Percentiles rank a stretch among this genome's conserved stretches.
phyloP scores from a whole-genome alignment of 1,140 invertebrate genomes.

The Epicauta chinensis region DNA sequence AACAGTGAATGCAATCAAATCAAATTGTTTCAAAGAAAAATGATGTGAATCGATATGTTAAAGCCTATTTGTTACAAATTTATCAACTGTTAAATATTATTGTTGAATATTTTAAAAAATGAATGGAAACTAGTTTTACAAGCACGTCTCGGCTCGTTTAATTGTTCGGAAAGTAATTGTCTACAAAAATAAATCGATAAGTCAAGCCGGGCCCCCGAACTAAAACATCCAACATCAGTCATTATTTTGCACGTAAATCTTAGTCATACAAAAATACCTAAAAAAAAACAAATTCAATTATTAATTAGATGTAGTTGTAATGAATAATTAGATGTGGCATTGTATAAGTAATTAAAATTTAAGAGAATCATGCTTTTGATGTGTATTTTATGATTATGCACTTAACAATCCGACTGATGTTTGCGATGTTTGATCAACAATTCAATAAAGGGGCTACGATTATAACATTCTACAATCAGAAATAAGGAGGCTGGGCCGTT shows the following conservation, averaged over 20 bases:
- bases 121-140: slow-evolving; percentile 13
- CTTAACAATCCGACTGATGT: slow-evolving; percentile 9
- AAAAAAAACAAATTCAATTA: slow-evolving; percentile 8
- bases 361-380: slow-evolving; percentile 32
- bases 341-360: slow-evolving; percentile 22
- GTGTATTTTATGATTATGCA: slow-evolving; percentile 28
- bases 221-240: slow-evolving; percentile 9
- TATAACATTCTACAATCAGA: slow-evolving; percentile 19
- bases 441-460: not conserved
- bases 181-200: slow-evolving; percentile 3
- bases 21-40: slow-evolving; percentile 23
- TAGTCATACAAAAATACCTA: slow-evolving; percentile 14
- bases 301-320: slow-evolving; percentile 10
- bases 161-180: slow-evolving; percentile 9
- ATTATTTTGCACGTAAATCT: slow-evolving; percentile 2
- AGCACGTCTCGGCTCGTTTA: slow-evolving; percentile 14
- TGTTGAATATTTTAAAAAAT: slow-evolving; percentile 28
- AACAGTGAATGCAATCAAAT: slow-evolving; percentile 1
- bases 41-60: slow-evolving; percentile 20
- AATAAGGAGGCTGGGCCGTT: slow-evolving; percentile 37
- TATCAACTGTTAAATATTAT: slow-evolving; percentile 25
- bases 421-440: slow-evolving; percentile 14
- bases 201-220: too few species aligned
- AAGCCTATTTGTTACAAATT: slow-evolving; percentile 34
- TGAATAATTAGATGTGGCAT: slow-evolving; percentile 23